Conservation (phyloP, 2,797 vertebrate species). For the Lutjanus argentimaculatus region DNA sequence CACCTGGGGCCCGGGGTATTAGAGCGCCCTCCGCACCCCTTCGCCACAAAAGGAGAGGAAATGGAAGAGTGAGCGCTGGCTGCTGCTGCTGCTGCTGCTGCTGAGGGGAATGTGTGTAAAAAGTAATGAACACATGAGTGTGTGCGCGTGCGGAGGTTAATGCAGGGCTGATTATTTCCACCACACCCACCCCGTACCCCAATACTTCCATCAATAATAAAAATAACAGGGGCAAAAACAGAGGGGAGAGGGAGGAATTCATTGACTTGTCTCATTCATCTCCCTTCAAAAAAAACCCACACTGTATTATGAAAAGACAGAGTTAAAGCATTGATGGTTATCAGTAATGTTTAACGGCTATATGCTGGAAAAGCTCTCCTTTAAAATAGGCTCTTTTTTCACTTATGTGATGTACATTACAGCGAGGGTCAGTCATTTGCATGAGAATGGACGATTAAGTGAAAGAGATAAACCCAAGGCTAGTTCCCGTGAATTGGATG, state of each 20-base stretch:
- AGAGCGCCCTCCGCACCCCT: conserved; percentile 65
- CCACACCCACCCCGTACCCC: conserved; percentile 22
- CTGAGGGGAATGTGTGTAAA: conserved; percentile 58
- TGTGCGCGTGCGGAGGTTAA: conserved; percentile 63
- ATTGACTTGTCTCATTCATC: conserved; percentile 37
- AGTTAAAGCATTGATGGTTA: conserved; percentile 58
- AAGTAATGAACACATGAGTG: conserved; percentile 63
- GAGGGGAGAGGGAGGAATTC: conserved; percentile 9
- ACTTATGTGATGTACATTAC: conserved; percentile 83
- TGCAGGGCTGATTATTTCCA: conserved; percentile 54
- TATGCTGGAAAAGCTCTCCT: conserved; percentile 63
- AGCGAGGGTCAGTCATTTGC: conserved; percentile 81
- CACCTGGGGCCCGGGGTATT: conserved; percentile 77
- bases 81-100: conserved; percentile 53
- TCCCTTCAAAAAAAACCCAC: conserved; percentile 1
- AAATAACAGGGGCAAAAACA: conserved; percentile 29
- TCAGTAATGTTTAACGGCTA: conserved; percentile 72
- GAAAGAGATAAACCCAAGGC: conserved; percentile 83
- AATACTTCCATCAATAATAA: conserved; percentile 48
- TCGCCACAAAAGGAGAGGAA: conserved; percentile 77
- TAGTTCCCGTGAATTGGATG: conserved; percentile 78
- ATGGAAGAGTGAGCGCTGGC: conserved; percentile 70
- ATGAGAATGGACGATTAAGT: conserved; percentile 83
- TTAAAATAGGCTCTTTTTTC: conserved; percentile 68
- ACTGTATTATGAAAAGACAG: conserved; percentile 44